Conservation (phyloP, 2,113 vertebrate genomes). For the Petromus typicus region DNA sequence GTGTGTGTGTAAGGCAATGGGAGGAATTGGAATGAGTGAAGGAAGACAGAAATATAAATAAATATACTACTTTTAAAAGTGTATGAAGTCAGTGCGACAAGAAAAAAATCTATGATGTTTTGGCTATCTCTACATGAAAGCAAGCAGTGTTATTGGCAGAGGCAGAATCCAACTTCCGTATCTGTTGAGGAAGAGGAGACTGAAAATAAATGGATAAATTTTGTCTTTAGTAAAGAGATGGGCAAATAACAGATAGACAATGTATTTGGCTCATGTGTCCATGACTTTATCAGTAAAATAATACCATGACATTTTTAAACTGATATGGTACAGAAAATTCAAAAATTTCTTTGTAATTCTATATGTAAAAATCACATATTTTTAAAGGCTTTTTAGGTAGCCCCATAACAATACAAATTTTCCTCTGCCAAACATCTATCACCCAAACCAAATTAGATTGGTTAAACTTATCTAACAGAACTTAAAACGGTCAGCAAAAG, state of each 20-base stretch:
- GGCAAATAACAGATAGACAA: background rate
- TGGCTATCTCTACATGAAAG: constrained; percentile 1
- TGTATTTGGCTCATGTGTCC: background rate
- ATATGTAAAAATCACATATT: constrained; percentile 25
- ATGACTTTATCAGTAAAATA: background rate
- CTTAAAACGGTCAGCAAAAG: background rate
- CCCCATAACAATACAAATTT: background rate
- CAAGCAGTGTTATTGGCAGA: constrained; percentile 24
- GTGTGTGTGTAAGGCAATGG: too few species aligned
- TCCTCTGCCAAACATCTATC: background rate
- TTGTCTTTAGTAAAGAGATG: background rate
- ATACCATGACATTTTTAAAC: background rate
- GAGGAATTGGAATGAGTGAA: background rate
- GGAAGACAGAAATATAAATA: constrained; percentile 30
- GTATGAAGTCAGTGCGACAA: background rate
- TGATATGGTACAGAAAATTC: constrained; percentile 6
- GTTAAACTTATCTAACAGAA: constrained; percentile 18
- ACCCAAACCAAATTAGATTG: constrained; percentile 42
- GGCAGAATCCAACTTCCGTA: background rate
- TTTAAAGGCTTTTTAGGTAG: constrained; percentile 27
- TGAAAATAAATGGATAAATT: background rate
- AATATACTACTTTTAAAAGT: background rate
- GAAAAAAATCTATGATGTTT: background rate
- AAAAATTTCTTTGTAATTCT: constrained; percentile 41
- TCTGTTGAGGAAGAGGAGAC: background rate